Evolutionary conservation across 2,888 invertebrate genomes (phyloP), one percentile per base, ranked within the genome.

Genomic region (Antheraea yamamai): DNA sequence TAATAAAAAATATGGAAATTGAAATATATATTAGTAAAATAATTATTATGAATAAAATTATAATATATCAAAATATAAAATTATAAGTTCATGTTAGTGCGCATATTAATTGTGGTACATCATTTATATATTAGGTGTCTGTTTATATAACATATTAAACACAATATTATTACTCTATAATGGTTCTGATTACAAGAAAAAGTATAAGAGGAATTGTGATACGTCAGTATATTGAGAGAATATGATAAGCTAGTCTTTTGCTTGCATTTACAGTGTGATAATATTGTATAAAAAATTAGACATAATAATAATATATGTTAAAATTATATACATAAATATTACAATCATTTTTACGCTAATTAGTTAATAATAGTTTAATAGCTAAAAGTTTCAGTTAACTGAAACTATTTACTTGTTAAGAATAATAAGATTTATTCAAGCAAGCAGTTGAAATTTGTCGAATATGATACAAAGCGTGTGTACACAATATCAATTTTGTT

Each of bases 211-310:
- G 61, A 61, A 12, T 61, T 61, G n/a, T 26, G 26, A 8, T 66
- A 66, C 26, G n/a, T 23, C 10, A 23, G 10, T 47, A 23, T 23
- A 23, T 23, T 8, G 7, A 23, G 1, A 61, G 23, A n/a, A 61
- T 66, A 66, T 30, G 16, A 26, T 66, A 30, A 66, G 64, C 64
- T 66, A 66, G 64, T 66, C 26, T 26, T 26, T 14, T 66, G 64
- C 4, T 66, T 66, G 64, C 64, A 66, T 66, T 66, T 66, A 30
- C 26, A 66, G 30, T 66, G 64, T 66, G 64, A 66, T 66, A 66
- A 66, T 66, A 66, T 66, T 66, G 64, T 66, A 66, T 66, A 30
- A 30, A 66, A 10, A 23, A 20, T 7, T 20, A 20, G 20, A 20
- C 20, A 4, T n/a, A 55, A 23, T 23, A 61, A 4, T 23, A 23